These are phyloP conservation scores for Gavia stellata DNA, from an alignment of 2,113 vertebrate species.

Conservation along the genomic window DNA sequence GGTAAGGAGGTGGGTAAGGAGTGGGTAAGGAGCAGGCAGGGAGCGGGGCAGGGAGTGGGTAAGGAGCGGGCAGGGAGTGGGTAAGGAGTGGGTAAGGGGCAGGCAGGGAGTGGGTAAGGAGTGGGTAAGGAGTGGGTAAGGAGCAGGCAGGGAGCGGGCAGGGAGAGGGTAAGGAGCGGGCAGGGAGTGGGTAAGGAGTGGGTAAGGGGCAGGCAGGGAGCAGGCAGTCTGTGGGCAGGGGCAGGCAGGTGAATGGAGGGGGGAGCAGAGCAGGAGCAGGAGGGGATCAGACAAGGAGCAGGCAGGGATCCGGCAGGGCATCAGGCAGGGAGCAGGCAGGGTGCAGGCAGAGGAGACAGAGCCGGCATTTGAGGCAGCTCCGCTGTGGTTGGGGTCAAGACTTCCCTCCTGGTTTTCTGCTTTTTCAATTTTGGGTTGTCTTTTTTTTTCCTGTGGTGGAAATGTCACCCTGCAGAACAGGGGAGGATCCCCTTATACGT, in stretches of 20 bases:
- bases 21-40: too few species aligned
- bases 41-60: too few species aligned
- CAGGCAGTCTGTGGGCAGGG: too few species aligned
- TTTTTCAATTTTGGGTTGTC: neutral
- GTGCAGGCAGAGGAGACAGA: neutral
- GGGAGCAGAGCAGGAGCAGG: neutral
- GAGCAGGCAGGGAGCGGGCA: neutral
- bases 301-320: neutral
- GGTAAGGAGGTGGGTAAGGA: too few species aligned
- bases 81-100: too few species aligned
- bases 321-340: neutral
- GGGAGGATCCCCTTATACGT: neutral
- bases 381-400: fast-evolving
- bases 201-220: neutral
- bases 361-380: fast-evolving
- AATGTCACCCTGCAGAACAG: neutral
- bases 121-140: too few species aligned
- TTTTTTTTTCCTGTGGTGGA: neutral
- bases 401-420: neutral
- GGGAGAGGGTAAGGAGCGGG: neutral
- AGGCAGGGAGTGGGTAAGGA: neutral
- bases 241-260: neutral
- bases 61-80: too few species aligned
- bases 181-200: too few species aligned
- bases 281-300: neutral